These are phyloP conservation scores for Rissa tridactyla DNA, from an alignment of 2,113 vertebrate species.

Conservation along the genomic window DNA sequence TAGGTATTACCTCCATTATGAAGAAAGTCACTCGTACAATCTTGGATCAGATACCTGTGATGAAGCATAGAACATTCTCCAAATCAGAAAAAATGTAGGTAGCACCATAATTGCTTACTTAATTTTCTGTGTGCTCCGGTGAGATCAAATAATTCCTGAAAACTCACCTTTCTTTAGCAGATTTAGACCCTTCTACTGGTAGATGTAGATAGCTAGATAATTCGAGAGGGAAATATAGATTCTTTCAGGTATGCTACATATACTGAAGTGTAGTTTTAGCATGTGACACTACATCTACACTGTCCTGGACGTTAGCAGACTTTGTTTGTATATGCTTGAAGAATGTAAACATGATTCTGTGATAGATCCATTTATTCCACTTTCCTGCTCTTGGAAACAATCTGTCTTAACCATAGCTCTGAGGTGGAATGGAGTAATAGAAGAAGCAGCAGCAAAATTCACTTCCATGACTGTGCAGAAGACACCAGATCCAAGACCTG, in stretches of 20 bases:
- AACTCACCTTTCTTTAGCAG: neutral
- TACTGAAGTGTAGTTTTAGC: neutral
- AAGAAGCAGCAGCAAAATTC: neutral
- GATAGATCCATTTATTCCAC: neutral
- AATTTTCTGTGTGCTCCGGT: neutral
- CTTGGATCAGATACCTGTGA: neutral
- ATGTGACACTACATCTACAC: fast-evolving
- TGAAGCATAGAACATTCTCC: neutral
- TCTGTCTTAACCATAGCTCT: neutral
- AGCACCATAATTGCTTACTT: neutral
- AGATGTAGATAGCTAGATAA: neutral
- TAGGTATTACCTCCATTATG: neutral
- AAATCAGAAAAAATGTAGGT: neutral
- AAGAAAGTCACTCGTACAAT: neutral
- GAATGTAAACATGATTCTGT: neutral
- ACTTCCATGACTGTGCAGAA: neutral
- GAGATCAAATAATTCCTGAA: neutral
- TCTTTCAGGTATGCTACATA: neutral
- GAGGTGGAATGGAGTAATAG: fast-evolving
- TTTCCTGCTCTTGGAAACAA: neutral
- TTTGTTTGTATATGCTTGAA: neutral
- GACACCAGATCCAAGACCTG: neutral
- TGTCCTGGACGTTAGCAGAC: neutral
- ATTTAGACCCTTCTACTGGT: neutral
- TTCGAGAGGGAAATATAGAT: neutral